phyloP scores from a whole-genome alignment of 2,888 invertebrate species.

The Phortica magna region DNA sequence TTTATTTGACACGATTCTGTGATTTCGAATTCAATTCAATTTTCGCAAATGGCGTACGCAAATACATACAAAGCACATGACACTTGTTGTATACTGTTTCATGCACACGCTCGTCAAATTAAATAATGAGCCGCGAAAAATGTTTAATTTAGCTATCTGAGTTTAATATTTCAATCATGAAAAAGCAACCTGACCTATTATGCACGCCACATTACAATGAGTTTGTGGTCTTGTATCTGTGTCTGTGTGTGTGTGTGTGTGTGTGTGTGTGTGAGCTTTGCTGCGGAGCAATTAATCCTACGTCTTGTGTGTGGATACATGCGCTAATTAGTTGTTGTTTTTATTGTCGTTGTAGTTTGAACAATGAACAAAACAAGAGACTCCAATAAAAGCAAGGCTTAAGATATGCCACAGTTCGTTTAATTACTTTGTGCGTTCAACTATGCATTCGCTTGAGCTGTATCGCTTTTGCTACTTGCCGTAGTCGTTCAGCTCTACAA shows the following conservation, averaged over 20 bases:
- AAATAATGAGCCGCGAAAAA: no score
- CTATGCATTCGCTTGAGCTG: constrained; percentile 7
- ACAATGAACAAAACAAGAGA: not conserved
- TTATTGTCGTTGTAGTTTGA: not conserved
- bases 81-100: no score
- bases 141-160: no score
- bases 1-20: no score
- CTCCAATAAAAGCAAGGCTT: constrained; percentile 7
- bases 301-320: not conserved
- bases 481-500: not conserved
- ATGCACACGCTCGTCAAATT: no score
- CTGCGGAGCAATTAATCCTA: not conserved
- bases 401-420: not conserved
- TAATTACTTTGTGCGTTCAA: constrained; percentile 32
- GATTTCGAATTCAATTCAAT: no score
- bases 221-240: not conserved
- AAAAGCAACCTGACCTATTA: no score
- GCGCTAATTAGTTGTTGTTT: constrained; percentile 5
- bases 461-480: not conserved
- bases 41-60: no score
- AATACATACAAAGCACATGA: no score
- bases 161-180: no score
- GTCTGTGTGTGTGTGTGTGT: not conserved
- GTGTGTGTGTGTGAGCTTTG: not conserved
- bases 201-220: not conserved